Evolutionary conservation across 2,888 invertebrate species (phyloP).

Genomic region (Drosophila pseudotakahashii): DNA sequence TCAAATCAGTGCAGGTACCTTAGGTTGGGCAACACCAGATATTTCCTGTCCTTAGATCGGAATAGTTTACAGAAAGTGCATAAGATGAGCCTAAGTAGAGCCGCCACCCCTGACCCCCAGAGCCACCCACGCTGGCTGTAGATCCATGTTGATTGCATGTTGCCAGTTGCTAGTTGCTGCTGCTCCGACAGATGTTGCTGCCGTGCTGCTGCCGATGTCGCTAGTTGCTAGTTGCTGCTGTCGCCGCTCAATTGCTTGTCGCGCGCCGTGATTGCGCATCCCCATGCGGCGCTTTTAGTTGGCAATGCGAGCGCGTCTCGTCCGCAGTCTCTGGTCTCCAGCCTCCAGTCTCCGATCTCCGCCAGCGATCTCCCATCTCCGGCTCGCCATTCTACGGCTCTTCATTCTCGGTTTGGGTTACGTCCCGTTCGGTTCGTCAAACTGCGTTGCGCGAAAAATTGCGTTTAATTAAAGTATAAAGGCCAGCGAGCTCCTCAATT

Average conservation of each 20-base stretch:
- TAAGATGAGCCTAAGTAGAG: not conserved
- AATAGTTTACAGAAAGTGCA: not conserved
- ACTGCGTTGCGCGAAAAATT: conserved; percentile 74
- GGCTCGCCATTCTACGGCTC: conserved; percentile 14
- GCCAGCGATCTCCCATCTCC: conserved; percentile 17
- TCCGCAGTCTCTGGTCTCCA: conserved; percentile 23
- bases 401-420: conserved; percentile 41
- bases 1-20: conserved; percentile 47
- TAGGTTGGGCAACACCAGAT: conserved; percentile 12
- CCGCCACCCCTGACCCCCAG: conserved; percentile 16
- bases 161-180: conserved; percentile 19
- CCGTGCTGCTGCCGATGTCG: conserved; percentile 31
- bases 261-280: conserved; percentile 75
- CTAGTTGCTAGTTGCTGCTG: conserved; percentile 26
- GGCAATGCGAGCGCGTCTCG: conserved; percentile 76
- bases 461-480: conserved; percentile 76
- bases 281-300: conserved; percentile 66
- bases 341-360: conserved; percentile 11
- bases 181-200: conserved; percentile 21
- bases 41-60: conserved; percentile 10
- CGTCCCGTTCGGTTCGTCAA: conserved; percentile 54
- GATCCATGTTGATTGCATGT: conserved; percentile 38
- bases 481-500: conserved; percentile 56
- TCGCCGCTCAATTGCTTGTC: conserved; percentile 71
- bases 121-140: too few species aligned